A percentile compares a stretch with the other conserved stretches of the same genome.
Evolutionary conservation across 2,113 vertebrate species (phyloP).

Genomic region (Chloroceryle aenea): DNA sequence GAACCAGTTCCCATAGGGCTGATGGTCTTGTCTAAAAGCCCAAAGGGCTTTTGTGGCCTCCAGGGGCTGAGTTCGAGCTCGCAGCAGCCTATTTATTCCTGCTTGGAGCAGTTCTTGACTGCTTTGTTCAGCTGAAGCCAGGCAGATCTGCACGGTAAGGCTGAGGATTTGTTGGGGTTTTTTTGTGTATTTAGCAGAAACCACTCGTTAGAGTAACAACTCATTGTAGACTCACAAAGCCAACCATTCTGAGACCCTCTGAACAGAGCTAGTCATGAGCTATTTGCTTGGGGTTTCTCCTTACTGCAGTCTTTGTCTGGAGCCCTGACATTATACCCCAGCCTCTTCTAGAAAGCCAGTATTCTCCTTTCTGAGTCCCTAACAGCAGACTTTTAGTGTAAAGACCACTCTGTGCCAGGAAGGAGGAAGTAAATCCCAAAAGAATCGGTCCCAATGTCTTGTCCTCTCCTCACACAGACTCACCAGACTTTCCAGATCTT

Average conservation of each 20-base stretch:
- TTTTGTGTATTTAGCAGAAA: not conserved
- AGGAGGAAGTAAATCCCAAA: not conserved
- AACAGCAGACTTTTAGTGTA: not conserved
- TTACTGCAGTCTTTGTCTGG: not conserved
- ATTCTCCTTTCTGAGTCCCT: not conserved
- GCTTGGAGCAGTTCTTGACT: not conserved
- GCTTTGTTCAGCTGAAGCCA: conserved; percentile 50
- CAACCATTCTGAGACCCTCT: not conserved
- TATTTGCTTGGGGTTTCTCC: not conserved
- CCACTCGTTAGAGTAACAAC: not conserved
- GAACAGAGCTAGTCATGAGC: not conserved
- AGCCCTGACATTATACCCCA: not conserved
- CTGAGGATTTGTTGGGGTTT: not conserved
- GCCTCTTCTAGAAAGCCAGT: not conserved
- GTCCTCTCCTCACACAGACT: not conserved
- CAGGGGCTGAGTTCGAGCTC: not conserved
- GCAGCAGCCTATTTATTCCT: conserved; percentile 7
- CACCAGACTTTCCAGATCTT: not conserved
- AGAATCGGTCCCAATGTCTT: not conserved
- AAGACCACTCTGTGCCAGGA: not conserved
- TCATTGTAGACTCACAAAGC: not conserved
- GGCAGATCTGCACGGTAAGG: not conserved
- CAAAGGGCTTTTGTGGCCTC: not conserved
- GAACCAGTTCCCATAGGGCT: not conserved
- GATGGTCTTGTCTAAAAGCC: not conserved